These are phyloP conservation scores for Mythimna vitellina DNA, from an alignment of 2,888 invertebrate genomes.

Conservation along the genomic window DNA sequence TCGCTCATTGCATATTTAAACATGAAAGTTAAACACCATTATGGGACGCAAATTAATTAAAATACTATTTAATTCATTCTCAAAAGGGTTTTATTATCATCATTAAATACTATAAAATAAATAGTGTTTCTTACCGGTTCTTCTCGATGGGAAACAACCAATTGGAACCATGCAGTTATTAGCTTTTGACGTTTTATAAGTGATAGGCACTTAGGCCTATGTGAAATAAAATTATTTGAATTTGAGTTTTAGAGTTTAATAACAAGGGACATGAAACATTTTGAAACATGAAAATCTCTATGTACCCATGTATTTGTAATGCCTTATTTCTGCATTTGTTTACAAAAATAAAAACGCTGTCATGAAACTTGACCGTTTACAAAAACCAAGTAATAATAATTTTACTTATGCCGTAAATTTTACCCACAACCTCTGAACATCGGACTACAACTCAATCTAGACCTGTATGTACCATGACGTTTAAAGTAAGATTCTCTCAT, in stretches of 20 bases:
- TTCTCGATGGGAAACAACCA: no score
- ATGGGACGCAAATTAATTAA: background rate
- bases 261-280: background rate
- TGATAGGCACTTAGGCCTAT: no score
- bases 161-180: no score
- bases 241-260: no score
- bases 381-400: background rate
- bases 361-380: background rate
- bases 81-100: background rate
- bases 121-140: background rate
- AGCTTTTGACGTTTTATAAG: no score
- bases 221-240: no score
- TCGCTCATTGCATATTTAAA: conserved; percentile 4
- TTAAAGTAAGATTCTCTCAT: no score
- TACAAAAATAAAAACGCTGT: background rate
- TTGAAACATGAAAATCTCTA: background rate
- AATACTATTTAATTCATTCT: background rate
- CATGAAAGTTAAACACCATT: conserved; percentile 1
- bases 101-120: background rate
- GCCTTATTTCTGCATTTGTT: background rate
- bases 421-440: background rate
- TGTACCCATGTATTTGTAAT: no score
- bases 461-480: no score
- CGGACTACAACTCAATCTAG: background rate
- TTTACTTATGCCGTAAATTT: conserved; percentile 2